Evolutionary conservation across 2,888 invertebrate species (phyloP), one percentile per base, ranked within the genome.

Genomic region (Nesidiocoris tenuis): DNA sequence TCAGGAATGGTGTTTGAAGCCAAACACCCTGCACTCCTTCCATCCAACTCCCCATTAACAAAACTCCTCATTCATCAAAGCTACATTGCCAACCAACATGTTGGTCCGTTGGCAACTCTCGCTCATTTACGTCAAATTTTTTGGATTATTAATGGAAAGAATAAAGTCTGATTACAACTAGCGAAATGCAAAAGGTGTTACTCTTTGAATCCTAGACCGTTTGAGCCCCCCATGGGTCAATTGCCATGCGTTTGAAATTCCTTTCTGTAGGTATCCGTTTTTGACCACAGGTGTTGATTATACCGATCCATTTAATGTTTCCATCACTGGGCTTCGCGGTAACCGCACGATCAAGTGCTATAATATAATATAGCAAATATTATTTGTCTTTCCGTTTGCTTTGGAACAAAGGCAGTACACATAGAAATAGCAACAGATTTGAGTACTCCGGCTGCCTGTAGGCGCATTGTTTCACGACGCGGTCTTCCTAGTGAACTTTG

Each of bases 131-230:
- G 54, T 7, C 18, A 17, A 1, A 17, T 12, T 2, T 66, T 19
- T 16, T 66, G 66, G 66, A 22, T 66, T 1, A 55, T 66, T 25
- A 22, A 55, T 55, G 66, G 54, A 7, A 66, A 55, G 66, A 18
- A 22, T 12, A 19, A 54, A 7, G 66, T 66, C 17, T 55, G 66
- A 7, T 55, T 9, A 7, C 54, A 18, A 1, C 19, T 66, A 17
- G 7, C 17, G 2, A 18, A 19, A 9, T 66, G 66, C 54, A 1
- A 19, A 17, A 7, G 16, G n/a, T 66, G 66, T 25, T 25, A 7
- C 1, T n/a, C 3, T 7, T 9, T 2, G 5, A 39, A 25, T 1
- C 18, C 55, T n/a, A 39, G 66, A 5, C 66, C 66, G n/a, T 66
- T 24, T 66, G 17, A 39, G 21, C 66, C 66, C 12, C 3, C 21